Percentiles rank a stretch among this genome's conserved stretches.
Evolutionary conservation across 1,140 invertebrate species (phyloP).

Genomic region (Eumaeus atala): DNA sequence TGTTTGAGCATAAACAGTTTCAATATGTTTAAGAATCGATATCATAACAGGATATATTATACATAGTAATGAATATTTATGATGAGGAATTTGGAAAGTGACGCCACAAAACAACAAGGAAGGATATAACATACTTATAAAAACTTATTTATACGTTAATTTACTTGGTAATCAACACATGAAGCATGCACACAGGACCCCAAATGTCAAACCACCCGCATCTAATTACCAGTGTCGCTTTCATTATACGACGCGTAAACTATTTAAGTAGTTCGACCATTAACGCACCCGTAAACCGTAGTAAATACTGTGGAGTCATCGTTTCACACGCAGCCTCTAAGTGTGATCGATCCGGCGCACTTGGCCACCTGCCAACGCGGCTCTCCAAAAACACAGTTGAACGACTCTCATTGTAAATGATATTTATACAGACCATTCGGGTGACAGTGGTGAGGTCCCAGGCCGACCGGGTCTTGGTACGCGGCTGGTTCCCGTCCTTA

Average conservation of each 20-base stretch:
- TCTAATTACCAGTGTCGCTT: slow-evolving; percentile 6
- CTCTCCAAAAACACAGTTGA: slow-evolving; percentile 40
- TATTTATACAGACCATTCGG: slow-evolving; percentile 66
- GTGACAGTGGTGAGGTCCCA: slow-evolving; percentile 77
- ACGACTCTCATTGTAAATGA: slow-evolving; percentile 32
- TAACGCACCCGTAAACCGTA: slow-evolving; percentile 10
- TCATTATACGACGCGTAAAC: slow-evolving; percentile 8
- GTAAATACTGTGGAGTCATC: slow-evolving; percentile 40
- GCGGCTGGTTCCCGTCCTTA: slow-evolving; percentile 53
- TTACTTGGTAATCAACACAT: no score
- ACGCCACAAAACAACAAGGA: no score
- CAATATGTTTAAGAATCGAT: no score
- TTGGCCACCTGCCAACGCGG: slow-evolving; percentile 55
- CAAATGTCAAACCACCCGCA: slow-evolving; percentile 9
- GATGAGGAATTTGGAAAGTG: no score
- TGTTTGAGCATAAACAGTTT: no score
- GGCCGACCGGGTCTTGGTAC: slow-evolving; percentile 76
- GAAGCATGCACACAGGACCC: neutral
- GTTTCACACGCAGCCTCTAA: slow-evolving; percentile 48
- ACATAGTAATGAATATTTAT: no score
- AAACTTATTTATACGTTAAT: no score
- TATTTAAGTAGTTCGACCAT: slow-evolving; percentile 7
- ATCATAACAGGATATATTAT: no score
- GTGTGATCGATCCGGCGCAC: slow-evolving; percentile 58
- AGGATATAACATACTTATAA: no score